Evolutionary conservation across 2,797 vertebrate species (phyloP).

Genomic region (Acanthurus tractus): DNA sequence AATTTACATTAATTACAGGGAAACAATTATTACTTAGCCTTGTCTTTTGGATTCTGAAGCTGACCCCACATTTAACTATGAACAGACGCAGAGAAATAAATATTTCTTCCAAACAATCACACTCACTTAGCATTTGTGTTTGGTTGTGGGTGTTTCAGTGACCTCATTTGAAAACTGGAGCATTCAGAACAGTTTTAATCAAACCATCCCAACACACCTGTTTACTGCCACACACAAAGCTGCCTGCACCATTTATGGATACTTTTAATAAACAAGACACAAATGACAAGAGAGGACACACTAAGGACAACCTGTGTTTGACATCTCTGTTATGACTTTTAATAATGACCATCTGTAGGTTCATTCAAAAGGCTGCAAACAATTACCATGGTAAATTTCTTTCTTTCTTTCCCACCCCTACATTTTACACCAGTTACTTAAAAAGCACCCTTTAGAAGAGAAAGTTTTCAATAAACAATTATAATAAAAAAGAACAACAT

Average conservation of each 20-base stretch:
- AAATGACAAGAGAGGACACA: conserved; percentile 9
- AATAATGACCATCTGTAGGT: conserved; percentile 43
- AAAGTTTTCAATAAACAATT: neutral
- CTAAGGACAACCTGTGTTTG: conserved; percentile 3
- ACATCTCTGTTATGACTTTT: conserved; percentile 8
- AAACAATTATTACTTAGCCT: too few species aligned
- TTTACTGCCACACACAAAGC: conserved; percentile 10
- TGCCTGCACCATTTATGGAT: conserved; percentile 9
- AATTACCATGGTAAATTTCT: conserved; percentile 22
- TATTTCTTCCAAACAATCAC: neutral
- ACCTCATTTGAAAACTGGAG: conserved; percentile 41
- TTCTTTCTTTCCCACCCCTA: neutral
- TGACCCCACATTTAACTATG: too few species aligned
- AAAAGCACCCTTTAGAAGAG: neutral
- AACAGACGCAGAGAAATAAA: neutral
- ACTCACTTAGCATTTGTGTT: conserved; percentile 10
- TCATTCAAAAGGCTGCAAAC: conserved; percentile 3
- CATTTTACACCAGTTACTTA: neutral
- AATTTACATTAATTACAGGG: too few species aligned
- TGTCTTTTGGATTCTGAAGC: too few species aligned
- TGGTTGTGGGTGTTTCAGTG: conserved; percentile 25
- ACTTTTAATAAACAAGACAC: neutral
- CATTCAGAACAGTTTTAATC: conserved; percentile 9
- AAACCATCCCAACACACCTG: conserved; percentile 22
- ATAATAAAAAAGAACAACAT: too few species aligned